A percentile compares a stretch with the other conserved stretches of the same genome.
phyloP scores from a whole-genome alignment of 2,113 vertebrate genomes.

The Egretta garzetta region DNA sequence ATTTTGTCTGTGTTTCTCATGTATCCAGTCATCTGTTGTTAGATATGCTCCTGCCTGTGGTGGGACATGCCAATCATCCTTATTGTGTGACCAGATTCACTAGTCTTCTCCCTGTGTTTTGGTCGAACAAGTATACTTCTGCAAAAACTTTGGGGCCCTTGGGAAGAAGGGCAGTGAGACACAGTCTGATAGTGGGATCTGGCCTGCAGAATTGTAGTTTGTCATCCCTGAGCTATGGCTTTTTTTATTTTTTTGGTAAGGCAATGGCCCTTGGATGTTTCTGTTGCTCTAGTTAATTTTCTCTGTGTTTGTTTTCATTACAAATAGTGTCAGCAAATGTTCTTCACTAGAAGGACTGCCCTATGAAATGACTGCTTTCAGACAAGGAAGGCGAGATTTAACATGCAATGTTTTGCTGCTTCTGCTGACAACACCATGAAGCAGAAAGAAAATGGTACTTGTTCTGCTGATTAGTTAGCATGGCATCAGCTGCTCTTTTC shows the following conservation, averaged over 20 bases:
- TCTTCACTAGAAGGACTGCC: background rate
- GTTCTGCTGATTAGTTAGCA: background rate
- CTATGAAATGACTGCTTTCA: background rate
- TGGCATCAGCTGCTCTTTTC: background rate
- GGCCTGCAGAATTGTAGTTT: background rate
- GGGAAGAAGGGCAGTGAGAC: background rate
- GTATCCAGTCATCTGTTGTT: background rate
- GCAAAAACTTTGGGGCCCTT: background rate
- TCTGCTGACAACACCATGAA: background rate
- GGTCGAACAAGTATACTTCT: background rate
- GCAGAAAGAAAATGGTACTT: background rate
- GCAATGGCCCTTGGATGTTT: background rate
- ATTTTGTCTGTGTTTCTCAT: background rate
- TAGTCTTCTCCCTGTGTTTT: background rate
- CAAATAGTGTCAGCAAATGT: background rate
- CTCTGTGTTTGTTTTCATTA: background rate
- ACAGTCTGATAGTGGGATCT: background rate
- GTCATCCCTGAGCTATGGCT: background rate
- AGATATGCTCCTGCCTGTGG: background rate
- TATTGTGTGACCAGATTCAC: background rate
- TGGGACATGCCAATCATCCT: background rate
- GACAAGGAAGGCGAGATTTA: background rate
- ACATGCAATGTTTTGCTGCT: background rate
- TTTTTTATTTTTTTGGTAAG: background rate
- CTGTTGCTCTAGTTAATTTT: background rate